Conservation (phyloP, 2,888 invertebrate genomes). For the Troides aeacus region DNA sequence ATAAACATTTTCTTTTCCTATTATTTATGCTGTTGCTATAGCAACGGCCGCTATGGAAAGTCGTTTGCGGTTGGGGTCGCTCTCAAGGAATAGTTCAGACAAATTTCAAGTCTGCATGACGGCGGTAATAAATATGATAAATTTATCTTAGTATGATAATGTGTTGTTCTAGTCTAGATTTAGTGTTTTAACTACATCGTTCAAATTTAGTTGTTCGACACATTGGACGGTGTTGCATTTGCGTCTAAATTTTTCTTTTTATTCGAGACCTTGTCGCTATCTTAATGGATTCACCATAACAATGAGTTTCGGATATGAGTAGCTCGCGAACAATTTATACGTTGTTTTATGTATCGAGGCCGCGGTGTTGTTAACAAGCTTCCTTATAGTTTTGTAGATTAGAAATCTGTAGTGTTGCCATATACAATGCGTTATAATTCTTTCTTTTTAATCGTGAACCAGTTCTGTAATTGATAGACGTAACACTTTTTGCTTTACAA, state of each 20-base stretch:
- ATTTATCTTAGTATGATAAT: too few relatives aligned
- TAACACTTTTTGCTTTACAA: too few relatives aligned
- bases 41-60: too few relatives aligned
- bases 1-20: too few relatives aligned
- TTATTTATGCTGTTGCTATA: too few relatives aligned
- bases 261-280: constrained; percentile 38
- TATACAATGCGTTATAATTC: too few relatives aligned
- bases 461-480: neutral
- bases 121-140: too few relatives aligned
- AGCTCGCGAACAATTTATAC: constrained; percentile 37
- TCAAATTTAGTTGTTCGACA: neutral
- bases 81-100: too few relatives aligned
- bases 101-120: too few relatives aligned
- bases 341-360: constrained; percentile 35
- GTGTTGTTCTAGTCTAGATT: neutral
- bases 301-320: constrained; percentile 38
- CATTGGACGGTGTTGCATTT: constrained; percentile 17
- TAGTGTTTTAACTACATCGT: neutral
- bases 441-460: too few relatives aligned
- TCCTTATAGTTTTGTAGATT: constrained; percentile 28
- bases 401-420: constrained; percentile 16
- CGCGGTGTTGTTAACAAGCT: constrained; percentile 25
- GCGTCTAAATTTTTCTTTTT: constrained; percentile 31
- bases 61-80: too few relatives aligned
- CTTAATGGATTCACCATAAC: constrained; percentile 42